phyloP scores from a whole-genome alignment of 2,113 vertebrate genomes.

The Bathybates hornii region DNA sequence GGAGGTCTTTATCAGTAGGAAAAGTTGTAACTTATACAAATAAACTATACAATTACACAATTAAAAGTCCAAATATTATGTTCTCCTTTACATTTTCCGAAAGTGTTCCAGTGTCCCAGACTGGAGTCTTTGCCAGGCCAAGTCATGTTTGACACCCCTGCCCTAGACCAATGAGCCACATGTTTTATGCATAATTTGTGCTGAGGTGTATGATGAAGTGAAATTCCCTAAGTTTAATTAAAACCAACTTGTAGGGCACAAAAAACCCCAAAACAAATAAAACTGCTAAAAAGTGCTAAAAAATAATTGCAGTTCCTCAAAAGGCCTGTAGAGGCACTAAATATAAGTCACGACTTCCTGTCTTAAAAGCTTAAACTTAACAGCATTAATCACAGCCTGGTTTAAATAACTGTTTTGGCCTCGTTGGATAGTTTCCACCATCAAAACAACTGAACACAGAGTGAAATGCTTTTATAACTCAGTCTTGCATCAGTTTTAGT shows the following conservation, averaged over 20 bases:
- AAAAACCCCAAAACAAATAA: fast-evolving
- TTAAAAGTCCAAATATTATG: not conserved
- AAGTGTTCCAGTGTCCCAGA: not conserved
- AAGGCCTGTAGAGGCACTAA: not conserved
- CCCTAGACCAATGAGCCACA: constrained; percentile 60
- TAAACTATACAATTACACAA: not conserved
- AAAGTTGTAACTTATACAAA: not conserved
- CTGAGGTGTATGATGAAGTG: not conserved
- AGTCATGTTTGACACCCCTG: constrained; percentile 17
- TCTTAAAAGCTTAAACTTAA: not conserved
- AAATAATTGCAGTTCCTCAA: not conserved
- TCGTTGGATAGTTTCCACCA: not conserved
- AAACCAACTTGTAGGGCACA: not conserved
- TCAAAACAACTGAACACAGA: fast-evolving
- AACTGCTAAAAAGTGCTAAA: not conserved
- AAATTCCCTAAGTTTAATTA: not conserved
- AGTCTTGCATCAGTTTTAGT: not conserved
- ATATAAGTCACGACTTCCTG: fast-evolving
- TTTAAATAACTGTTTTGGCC: not conserved
- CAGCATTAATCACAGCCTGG: not conserved
- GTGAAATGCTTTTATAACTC: not conserved
- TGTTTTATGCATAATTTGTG: not conserved
- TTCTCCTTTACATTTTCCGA: fast-evolving
- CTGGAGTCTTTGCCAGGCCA: not conserved
- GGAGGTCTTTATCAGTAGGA: not conserved